Evolutionary conservation across 2,888 invertebrate species (phyloP).

Genomic region (Polietes domitor): DNA sequence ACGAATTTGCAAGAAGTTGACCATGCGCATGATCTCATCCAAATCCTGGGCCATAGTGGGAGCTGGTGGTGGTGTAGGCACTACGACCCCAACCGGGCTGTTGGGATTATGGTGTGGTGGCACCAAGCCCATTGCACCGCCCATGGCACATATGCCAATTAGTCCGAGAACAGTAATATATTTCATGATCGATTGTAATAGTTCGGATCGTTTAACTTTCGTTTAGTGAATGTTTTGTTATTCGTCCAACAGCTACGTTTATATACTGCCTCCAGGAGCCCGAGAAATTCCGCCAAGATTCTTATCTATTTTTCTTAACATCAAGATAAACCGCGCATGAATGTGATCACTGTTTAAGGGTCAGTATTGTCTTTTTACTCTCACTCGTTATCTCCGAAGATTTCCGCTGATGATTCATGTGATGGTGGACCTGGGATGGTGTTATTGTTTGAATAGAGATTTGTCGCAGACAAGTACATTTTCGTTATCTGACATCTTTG

Average conservation of each 20-base stretch:
- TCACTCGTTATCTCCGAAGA: not conserved
- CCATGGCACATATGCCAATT: conserved; percentile 38
- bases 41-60: conserved; percentile 65
- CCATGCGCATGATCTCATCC: conserved; percentile 53
- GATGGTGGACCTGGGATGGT: not conserved
- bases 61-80: conserved; percentile 42
- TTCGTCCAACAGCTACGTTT: not conserved
- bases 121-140: not conserved
- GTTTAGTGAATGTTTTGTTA: conserved; percentile 30
- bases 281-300: conserved; percentile 8
- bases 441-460: conserved; percentile 12
- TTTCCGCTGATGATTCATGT: conserved; percentile 20
- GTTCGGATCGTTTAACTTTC: conserved; percentile 22
- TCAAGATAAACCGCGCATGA: not conserved
- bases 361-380: not conserved
- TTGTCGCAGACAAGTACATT: conserved; percentile 48
- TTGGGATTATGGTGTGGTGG: not conserved
- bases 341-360: not conserved
- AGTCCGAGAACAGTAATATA: conserved; percentile 34
- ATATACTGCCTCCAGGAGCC: conserved; percentile 1
- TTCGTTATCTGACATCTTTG: conserved; percentile 4
- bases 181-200: conserved; percentile 27
- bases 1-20: conserved; percentile 69
- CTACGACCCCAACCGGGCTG: not conserved
- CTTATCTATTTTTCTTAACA: conserved; percentile 17